Conservation (phyloP, 2,113 vertebrate species). For the Cervus canadensis region DNA sequence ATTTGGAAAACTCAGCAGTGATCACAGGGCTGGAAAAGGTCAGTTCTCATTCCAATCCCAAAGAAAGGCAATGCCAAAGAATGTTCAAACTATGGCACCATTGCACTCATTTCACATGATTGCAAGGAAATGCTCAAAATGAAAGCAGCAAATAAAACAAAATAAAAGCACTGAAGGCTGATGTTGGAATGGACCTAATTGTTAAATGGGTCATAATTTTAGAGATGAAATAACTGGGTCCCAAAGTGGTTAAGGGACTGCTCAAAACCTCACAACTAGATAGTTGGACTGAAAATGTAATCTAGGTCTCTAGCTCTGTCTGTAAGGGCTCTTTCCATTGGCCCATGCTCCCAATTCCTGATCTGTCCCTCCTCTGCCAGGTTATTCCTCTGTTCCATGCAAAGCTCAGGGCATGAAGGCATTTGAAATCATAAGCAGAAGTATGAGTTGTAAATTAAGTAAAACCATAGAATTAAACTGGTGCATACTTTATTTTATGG, state of each 20-base stretch:
- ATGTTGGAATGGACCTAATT: background rate
- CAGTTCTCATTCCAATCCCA: background rate
- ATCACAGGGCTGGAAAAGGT: background rate
- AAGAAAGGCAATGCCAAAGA: background rate
- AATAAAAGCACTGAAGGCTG: background rate
- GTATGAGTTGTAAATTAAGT: background rate
- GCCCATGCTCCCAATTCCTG: background rate
- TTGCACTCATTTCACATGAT: background rate
- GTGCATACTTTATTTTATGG: background rate
- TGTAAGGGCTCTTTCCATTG: background rate
- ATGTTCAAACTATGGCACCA: background rate
- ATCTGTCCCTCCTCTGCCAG: background rate
- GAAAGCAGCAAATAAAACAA: background rate
- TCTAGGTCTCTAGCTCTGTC: background rate
- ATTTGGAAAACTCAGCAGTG: background rate
- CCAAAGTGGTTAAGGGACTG: background rate
- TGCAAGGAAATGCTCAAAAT: background rate
- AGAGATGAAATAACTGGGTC: background rate
- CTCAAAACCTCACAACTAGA: background rate
- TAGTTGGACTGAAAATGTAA: background rate
- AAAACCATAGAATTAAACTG: background rate
- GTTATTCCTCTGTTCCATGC: background rate
- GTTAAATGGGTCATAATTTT: background rate
- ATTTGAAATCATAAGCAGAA: background rate
- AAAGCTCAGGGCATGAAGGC: background rate